Conservation (phyloP, 2,888 invertebrate genomes). For the Caenorhabditis doughertyi region DNA sequence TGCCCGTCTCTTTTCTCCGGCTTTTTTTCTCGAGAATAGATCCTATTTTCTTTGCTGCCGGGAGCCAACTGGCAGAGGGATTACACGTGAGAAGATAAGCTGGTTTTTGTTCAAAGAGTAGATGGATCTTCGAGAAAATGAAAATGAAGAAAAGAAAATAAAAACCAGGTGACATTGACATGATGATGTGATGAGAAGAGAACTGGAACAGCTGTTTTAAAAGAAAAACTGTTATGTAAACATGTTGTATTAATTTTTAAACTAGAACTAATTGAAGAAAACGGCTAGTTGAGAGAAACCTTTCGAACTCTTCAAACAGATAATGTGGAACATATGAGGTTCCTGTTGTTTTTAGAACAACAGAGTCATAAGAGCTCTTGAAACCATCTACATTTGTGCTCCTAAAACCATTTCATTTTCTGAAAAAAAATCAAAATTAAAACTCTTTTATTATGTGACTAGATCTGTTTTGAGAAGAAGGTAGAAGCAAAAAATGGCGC, state of each 20-base stretch:
- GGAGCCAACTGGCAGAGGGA: conserved; percentile 46
- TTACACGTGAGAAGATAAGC: conserved; percentile 53
- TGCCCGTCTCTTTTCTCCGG: background rate
- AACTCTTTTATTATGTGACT: conserved; percentile 21
- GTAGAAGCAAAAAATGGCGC: conserved; percentile 32
- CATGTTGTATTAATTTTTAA: conserved; percentile 26
- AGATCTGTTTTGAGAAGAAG: conserved; percentile 6
- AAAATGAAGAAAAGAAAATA: conserved; percentile 28
- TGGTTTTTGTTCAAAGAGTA: conserved; percentile 43
- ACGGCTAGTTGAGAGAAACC: background rate
- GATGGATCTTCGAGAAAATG: background rate
- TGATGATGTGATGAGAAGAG: conserved; percentile 22
- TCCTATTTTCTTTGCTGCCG: conserved; percentile 23
- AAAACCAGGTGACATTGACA: conserved; percentile 51
- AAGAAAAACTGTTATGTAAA: conserved; percentile 21
- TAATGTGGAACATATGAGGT: too few species aligned
- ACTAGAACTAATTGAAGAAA: background rate
- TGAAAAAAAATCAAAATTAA: background rate
- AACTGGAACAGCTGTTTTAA: conserved; percentile 25
- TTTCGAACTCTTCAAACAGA: too few species aligned
- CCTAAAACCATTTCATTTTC: too few species aligned
- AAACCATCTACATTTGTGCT: background rate
- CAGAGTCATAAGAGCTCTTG: too few species aligned
- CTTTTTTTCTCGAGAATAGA: background rate
- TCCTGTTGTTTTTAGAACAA: too few species aligned